Percentiles rank a stretch among this genome's conserved stretches.
Conservation (phyloP, 2,797 vertebrate species). For the Takifugu rubripes region DNA sequence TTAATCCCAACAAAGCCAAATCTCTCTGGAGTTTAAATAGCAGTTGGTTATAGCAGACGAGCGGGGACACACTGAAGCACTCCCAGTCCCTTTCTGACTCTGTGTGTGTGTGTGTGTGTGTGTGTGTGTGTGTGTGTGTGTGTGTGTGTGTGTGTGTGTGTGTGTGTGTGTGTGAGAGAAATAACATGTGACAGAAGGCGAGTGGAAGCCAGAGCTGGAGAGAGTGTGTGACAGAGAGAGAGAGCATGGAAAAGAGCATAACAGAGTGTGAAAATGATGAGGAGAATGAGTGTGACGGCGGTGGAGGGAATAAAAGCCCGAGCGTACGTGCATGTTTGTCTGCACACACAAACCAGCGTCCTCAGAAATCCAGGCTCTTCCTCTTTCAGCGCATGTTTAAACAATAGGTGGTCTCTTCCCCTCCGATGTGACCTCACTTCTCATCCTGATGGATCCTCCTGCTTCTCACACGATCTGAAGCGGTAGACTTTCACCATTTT, state of each 20-base stretch:
- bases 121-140: background rate
- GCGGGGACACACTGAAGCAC: slow-evolving; percentile 47
- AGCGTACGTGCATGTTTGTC: slow-evolving; percentile 12
- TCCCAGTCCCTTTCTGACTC: slow-evolving; percentile 49
- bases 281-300: slow-evolving; percentile 36
- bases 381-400: slow-evolving; percentile 24
- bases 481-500: slow-evolving; percentile 4
- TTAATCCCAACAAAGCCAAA: slow-evolving; percentile 65
- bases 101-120: too few relatives aligned
- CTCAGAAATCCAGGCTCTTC: slow-evolving; percentile 32
- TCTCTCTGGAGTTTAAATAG: slow-evolving; percentile 56
- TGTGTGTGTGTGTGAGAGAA: slow-evolving; percentile 19
- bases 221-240: slow-evolving; percentile 45
- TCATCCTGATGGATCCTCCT: too few relatives aligned
- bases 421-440: too few relatives aligned
- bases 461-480: background rate
- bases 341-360: slow-evolving; percentile 5
- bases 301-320: slow-evolving; percentile 19
- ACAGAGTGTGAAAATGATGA: slow-evolving; percentile 60
- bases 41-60: slow-evolving; percentile 53
- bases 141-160: slow-evolving; percentile 18
- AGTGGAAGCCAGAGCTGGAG: slow-evolving; percentile 45
- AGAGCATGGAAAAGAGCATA: slow-evolving; percentile 64
- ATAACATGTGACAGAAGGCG: slow-evolving; percentile 58
- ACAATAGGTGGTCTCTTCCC: background rate